phyloP scores from a whole-genome alignment of 2,113 vertebrate species.

The Corythornis vintsioides region DNA sequence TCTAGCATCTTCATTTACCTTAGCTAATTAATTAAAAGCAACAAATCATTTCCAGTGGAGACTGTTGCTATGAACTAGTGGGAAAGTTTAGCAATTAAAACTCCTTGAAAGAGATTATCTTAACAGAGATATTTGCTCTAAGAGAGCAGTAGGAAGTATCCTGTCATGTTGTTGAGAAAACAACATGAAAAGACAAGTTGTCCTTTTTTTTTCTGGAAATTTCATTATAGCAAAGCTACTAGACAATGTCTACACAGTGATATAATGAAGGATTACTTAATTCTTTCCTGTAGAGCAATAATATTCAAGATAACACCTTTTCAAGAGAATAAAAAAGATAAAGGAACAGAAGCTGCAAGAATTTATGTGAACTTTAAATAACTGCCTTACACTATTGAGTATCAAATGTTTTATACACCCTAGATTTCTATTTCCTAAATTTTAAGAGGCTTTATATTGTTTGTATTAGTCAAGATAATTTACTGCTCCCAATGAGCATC shows the following conservation, averaged over 20 bases:
- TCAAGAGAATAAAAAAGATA: neutral
- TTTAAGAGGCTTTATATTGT: neutral
- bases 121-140: neutral
- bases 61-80: neutral
- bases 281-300: neutral
- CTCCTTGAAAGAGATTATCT: neutral
- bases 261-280: neutral
- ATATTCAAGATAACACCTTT: neutral
- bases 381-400: neutral
- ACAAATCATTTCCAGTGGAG: neutral
- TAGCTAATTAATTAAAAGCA: neutral
- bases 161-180: no score
- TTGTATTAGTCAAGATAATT: constrained; percentile 18
- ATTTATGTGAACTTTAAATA: neutral
- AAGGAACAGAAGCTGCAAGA: neutral
- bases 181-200: neutral
- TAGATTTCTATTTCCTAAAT: neutral
- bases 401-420: neutral
- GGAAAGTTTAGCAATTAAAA: neutral
- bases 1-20: neutral
- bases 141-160: neutral
- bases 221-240: neutral
- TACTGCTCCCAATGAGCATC: neutral
- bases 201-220: neutral
- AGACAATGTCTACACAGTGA: neutral